phyloP scores from a whole-genome alignment of 2,797 vertebrate species.

The Phoebastria nigripes region DNA sequence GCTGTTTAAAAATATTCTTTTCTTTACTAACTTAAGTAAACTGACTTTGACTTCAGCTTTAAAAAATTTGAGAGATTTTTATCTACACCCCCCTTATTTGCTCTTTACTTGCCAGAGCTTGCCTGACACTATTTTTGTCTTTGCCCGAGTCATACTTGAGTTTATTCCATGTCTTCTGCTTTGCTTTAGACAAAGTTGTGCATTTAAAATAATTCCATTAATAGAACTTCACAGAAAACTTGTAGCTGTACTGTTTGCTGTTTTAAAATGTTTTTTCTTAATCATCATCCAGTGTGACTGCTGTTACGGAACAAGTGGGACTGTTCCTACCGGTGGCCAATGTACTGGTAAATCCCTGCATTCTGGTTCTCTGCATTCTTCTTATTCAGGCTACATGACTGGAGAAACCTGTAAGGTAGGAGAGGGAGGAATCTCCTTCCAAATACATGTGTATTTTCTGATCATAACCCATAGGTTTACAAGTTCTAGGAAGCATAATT shows the following conservation, averaged over 20 bases:
- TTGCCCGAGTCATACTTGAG: constrained; percentile 8
- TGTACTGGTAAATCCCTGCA: neutral
- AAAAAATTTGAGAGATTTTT: neutral
- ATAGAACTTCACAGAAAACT: neutral
- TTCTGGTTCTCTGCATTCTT: neutral
- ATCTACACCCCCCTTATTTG: neutral
- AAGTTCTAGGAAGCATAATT: neutral
- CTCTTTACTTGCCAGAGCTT: constrained; percentile 1
- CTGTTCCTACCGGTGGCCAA: neutral
- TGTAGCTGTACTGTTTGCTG: neutral
- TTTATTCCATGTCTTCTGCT: neutral
- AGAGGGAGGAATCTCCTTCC: neutral
- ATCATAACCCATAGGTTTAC: neutral
- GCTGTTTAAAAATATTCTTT: neutral
- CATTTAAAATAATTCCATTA: neutral
- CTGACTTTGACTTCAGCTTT: neutral
- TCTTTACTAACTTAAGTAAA: neutral
- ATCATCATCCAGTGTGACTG: accelerated
- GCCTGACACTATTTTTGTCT: constrained; percentile 25
- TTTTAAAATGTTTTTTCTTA: neutral
- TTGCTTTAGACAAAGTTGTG: neutral
- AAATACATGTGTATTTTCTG: neutral
- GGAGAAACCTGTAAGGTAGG: neutral
- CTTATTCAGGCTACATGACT: neutral
- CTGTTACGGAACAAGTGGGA: neutral